Evolutionary conservation across 2,888 invertebrate genomes (phyloP).

Genomic region (Acholoe squamosa): DNA sequence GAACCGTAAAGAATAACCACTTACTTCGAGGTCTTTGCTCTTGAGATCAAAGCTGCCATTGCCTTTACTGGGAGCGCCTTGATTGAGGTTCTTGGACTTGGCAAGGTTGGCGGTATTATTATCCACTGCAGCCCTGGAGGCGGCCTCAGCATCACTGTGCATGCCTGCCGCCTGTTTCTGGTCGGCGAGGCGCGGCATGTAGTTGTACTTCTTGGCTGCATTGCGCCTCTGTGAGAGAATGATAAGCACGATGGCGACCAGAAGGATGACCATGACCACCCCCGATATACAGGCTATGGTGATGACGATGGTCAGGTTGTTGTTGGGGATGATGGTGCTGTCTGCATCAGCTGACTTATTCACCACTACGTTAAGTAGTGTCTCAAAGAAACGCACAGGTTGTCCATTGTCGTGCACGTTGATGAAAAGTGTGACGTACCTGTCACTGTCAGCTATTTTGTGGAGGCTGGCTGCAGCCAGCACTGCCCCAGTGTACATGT

Average conservation of each 20-base stretch:
- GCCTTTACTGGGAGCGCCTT: not conserved
- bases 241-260: constrained; percentile 64
- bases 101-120: not conserved
- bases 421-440: constrained; percentile 62
- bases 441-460: not conserved
- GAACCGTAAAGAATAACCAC: not conserved
- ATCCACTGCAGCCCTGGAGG: not conserved
- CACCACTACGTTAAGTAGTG: constrained; percentile 66
- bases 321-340: constrained; percentile 28
- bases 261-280: constrained; percentile 65
- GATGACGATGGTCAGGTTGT: constrained; percentile 67
- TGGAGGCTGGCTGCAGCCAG: constrained; percentile 51
- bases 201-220: constrained; percentile 60
- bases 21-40: constrained; percentile 32
- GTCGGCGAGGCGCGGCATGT: constrained; percentile 59
- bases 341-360: constrained; percentile 59
- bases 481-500: constrained; percentile 59
- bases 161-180: constrained; percentile 58
- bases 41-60: constrained; percentile 55
- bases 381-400: constrained; percentile 61
- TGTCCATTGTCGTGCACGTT: constrained; percentile 62
- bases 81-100: not conserved
- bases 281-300: constrained; percentile 65
- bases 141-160: not conserved
- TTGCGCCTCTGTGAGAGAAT: constrained; percentile 51